Evolutionary conservation across 2,113 vertebrate species (phyloP).

Genomic region (Colius striatus): DNA sequence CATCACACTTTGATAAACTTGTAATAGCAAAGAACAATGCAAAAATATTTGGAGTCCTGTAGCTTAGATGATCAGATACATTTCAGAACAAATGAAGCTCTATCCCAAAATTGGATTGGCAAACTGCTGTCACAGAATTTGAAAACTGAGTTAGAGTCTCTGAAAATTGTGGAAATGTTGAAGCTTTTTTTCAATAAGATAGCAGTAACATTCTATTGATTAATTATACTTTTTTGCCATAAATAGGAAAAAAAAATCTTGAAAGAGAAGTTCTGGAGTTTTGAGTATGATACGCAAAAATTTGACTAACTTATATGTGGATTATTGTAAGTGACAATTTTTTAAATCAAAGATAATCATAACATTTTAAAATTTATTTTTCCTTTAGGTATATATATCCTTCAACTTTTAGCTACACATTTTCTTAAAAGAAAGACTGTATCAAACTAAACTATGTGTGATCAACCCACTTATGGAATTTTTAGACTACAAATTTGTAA

Average conservation of each 20-base stretch:
- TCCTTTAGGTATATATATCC: background rate
- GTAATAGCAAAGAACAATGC: background rate
- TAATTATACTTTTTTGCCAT: background rate
- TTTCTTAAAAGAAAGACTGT: background rate
- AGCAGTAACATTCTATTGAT: background rate
- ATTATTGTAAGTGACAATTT: background rate
- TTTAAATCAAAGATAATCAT: background rate
- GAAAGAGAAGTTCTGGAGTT: background rate
- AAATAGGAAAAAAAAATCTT: background rate
- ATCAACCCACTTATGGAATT: background rate
- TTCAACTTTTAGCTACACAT: background rate
- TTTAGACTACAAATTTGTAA: background rate
- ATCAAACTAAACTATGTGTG: background rate
- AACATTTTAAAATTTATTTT: background rate
- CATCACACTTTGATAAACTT: background rate
- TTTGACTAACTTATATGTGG: background rate
- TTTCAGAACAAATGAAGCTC: slow-evolving; percentile 13
- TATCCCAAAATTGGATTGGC: background rate
- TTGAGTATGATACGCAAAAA: background rate
- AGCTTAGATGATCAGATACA: background rate
- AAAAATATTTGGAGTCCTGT: background rate
- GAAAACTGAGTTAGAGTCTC: slow-evolving; percentile 25
- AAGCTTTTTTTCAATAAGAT: background rate
- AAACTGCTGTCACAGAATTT: background rate
- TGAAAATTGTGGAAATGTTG: background rate